Conservation (phyloP, 64 coral and sea anemone species). For the Hydrozoanthus tunicans region DNA sequence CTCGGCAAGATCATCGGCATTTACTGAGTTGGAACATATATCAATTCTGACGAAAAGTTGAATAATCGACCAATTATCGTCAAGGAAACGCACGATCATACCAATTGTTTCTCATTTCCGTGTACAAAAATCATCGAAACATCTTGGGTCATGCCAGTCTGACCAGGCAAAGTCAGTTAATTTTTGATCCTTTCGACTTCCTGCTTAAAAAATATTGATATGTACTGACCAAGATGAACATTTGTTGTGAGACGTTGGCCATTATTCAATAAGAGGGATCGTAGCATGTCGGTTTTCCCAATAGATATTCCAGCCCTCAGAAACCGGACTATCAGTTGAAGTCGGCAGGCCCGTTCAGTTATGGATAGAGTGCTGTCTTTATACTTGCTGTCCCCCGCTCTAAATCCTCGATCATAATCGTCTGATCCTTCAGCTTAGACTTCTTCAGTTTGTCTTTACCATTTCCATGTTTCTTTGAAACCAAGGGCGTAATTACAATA, state of each 20-base stretch:
- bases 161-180: neutral
- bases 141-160: neutral
- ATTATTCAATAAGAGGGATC: conserved; percentile 57
- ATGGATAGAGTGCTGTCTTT: neutral
- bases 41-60: neutral
- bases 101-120: neutral
- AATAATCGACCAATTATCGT: no score
- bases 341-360: conserved; percentile 63
- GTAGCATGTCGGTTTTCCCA: no score
- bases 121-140: neutral
- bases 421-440: no score
- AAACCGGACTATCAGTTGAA: conserved; percentile 55
- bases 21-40: neutral
- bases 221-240: conserved; percentile 69
- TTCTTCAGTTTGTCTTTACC: no score
- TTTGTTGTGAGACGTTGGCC: conserved; percentile 45
- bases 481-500: conserved; percentile 13
- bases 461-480: no score
- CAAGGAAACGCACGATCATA: neutral
- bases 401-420: conserved; percentile 14
- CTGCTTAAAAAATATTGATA: conserved; percentile 15
- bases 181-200: neutral
- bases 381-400: conserved; percentile 53
- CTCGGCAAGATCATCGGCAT: conserved; percentile 47
- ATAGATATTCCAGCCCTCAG: neutral